Conservation (phyloP, 1,140 invertebrate species). For the Drosophila hydei region DNA sequence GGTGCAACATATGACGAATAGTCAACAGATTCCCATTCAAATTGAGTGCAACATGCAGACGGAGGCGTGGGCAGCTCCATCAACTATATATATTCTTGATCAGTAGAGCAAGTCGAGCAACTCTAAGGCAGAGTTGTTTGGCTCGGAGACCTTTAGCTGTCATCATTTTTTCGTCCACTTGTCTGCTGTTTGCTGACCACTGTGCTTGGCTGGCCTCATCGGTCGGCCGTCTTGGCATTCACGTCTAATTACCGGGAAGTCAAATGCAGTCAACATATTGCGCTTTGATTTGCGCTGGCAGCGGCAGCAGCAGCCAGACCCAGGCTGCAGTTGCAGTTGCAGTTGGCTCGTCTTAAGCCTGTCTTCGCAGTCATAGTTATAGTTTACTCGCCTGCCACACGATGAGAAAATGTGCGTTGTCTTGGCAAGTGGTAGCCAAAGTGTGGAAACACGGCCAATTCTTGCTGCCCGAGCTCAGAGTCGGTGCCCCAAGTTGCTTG, state of each 20-base stretch:
- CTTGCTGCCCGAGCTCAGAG: conserved; percentile 5
- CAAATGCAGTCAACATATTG: conserved; percentile 82
- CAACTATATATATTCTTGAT: too few species aligned
- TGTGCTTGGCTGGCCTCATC: conserved; percentile 21
- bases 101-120: too few species aligned
- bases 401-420: conserved; percentile 75
- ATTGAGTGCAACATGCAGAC: too few species aligned
- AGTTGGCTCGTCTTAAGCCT: conserved; percentile 28
- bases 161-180: neutral
- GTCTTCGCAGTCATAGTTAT: conserved; percentile 64
- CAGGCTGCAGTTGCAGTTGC: neutral
- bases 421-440: conserved; percentile 73
- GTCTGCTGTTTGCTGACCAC: neutral
- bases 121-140: too few species aligned
- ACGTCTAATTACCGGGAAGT: conserved; percentile 81
- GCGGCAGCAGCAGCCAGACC: conserved; percentile 30
- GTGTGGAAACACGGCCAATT: conserved; percentile 78
- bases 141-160: too few species aligned
- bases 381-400: conserved; percentile 64
- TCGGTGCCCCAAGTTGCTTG: conserved; percentile 23
- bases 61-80: too few species aligned
- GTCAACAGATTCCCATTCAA: too few species aligned
- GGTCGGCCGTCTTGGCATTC: conserved; percentile 57
- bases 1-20: too few species aligned
- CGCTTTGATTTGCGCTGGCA: conserved; percentile 78